A percentile compares a stretch with the other conserved stretches of the same genome.
Evolutionary conservation across 2,113 vertebrate genomes (phyloP).

Genomic region (Alligator sinensis): DNA sequence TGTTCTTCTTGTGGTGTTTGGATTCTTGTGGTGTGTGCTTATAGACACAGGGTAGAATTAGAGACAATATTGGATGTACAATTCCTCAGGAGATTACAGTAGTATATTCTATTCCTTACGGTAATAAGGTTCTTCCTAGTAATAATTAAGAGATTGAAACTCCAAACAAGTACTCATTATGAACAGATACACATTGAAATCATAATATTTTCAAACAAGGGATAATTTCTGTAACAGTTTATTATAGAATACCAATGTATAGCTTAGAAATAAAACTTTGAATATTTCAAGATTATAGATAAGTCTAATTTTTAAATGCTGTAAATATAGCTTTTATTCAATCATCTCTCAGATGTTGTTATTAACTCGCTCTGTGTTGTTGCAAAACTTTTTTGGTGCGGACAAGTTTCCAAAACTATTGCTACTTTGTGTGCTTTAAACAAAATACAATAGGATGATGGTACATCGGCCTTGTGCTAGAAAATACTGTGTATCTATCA

Average conservation of each 20-base stretch:
- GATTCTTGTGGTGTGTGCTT: conserved; percentile 92
- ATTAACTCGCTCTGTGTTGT: conserved; percentile 91
- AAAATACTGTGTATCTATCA: conserved; percentile 91
- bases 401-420: conserved; percentile 89
- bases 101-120: conserved; percentile 89
- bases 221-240: conserved; percentile 96
- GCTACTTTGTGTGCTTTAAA: conserved; percentile 90
- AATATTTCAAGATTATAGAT: conserved; percentile 94
- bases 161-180: conserved; percentile 87
- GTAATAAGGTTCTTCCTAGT: conserved; percentile 91
- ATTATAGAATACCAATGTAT: conserved; percentile 97
- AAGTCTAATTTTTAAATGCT: conserved; percentile 93
- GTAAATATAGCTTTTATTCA: conserved; percentile 95
- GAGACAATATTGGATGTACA: conserved; percentile 93
- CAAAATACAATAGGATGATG: conserved; percentile 82
- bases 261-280: conserved; percentile 96
- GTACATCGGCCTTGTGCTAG: conserved; percentile 81
- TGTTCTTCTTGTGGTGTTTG: conserved; percentile 92
- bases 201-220: conserved; percentile 95
- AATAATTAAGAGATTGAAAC: conserved; percentile 89
- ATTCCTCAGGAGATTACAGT: conserved; percentile 91
- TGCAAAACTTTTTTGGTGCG: conserved; percentile 88
- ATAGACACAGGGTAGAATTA: conserved; percentile 95
- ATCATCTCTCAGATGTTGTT: conserved; percentile 88
- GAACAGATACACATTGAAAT: conserved; percentile 88